These are phyloP conservation scores for Empidonax alnorum DNA, from an alignment of 2,113 vertebrate species.

Conservation along the genomic window DNA sequence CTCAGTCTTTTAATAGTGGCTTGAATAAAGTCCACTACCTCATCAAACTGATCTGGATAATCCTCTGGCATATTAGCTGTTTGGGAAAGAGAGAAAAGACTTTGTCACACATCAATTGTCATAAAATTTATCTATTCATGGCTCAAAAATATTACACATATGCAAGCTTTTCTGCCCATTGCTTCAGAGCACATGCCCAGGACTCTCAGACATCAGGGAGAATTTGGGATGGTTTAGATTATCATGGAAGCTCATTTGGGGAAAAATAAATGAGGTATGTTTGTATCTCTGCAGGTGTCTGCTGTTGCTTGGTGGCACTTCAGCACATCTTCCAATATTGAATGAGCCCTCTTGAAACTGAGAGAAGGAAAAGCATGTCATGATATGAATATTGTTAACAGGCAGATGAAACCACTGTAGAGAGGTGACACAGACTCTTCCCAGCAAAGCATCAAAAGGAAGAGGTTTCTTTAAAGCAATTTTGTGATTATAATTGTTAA, in stretches of 20 bases:
- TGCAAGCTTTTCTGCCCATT: not conserved
- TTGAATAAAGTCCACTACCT: slow-evolving; percentile 97
- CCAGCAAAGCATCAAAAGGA: not conserved
- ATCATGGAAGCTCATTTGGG: not conserved
- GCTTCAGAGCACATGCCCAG: not conserved
- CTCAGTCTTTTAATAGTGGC: slow-evolving; percentile 91
- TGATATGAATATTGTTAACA: not conserved
- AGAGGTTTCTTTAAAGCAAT: not conserved
- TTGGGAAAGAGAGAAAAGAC: slow-evolving; percentile 63
- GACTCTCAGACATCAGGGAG: not conserved
- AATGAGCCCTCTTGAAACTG: not conserved
- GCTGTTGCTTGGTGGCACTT: not conserved
- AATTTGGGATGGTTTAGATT: not conserved
- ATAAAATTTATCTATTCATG: not conserved
- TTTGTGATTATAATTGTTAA: not conserved
- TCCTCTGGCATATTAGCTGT: slow-evolving; percentile 86
- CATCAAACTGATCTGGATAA: slow-evolving; percentile 90
- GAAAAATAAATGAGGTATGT: not conserved
- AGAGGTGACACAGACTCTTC: not conserved
- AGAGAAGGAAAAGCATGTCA: not conserved
- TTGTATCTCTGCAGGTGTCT: not conserved
- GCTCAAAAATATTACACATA: not conserved
- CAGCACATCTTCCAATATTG: not conserved
- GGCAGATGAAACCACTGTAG: not conserved
- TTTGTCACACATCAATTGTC: not conserved